These are phyloP conservation scores for Catamblyrhynchus diadema DNA, from an alignment of 2,797 vertebrate genomes.

Conservation along the genomic window DNA sequence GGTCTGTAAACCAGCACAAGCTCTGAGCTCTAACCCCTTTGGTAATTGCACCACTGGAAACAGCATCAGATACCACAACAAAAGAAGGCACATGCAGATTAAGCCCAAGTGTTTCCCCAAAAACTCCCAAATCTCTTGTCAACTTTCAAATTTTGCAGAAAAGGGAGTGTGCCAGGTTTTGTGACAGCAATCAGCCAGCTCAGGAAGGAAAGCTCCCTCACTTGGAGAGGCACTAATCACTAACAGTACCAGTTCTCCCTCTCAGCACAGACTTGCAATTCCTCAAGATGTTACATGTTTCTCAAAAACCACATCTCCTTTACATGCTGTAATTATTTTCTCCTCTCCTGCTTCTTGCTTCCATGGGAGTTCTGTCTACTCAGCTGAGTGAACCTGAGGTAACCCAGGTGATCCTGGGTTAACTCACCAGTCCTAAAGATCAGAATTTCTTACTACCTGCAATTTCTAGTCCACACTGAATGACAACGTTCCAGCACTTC, in stretches of 20 bases:
- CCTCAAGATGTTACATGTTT: neutral
- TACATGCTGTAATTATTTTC: neutral
- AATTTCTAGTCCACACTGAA: neutral
- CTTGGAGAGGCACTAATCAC: neutral
- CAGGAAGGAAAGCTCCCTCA: neutral
- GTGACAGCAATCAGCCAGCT: neutral
- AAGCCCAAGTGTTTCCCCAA: neutral
- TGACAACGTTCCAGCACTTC: neutral
- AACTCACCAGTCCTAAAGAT: neutral
- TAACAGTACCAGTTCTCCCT: neutral
- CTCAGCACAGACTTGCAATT: neutral
- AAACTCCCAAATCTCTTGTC: neutral
- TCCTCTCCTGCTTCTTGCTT: neutral
- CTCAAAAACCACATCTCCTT: neutral
- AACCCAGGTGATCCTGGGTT: neutral
- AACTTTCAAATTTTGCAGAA: neutral
- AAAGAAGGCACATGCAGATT: neutral
- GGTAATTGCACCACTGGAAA: neutral
- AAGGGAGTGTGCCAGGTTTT: neutral
- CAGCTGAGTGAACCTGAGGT: neutral
- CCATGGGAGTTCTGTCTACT: neutral
- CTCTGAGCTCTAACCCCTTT: neutral
- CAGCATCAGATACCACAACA: neutral
- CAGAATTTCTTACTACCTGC: accelerated
- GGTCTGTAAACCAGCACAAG: neutral